These are phyloP conservation scores for Lampropteryx suffumata DNA, from an alignment of 2,888 invertebrate genomes.

Conservation along the genomic window DNA sequence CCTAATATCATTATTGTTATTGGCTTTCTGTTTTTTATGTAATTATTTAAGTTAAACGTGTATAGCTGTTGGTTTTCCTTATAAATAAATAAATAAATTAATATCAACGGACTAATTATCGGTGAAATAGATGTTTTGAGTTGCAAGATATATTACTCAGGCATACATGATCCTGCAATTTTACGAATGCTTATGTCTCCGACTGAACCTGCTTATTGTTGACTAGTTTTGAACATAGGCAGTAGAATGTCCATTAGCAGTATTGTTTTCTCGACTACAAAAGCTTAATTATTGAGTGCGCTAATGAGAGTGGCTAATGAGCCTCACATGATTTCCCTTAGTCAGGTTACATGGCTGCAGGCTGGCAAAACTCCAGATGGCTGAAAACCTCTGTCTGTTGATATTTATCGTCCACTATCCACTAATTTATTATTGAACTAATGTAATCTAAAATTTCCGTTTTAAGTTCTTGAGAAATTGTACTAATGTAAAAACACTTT, in stretches of 20 bases:
- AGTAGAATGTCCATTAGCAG: not conserved
- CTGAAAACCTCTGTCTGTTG: not conserved
- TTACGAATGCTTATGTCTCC: not conserved
- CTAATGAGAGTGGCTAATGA: constrained; percentile 12
- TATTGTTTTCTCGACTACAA: not conserved
- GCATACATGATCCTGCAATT: constrained; percentile 27
- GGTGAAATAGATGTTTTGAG: constrained; percentile 16
- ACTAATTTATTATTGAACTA: constrained; percentile 5
- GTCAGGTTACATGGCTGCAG: not conserved
- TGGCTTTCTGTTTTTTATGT: no score
- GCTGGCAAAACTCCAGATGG: constrained; percentile 13
- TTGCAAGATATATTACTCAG: constrained; percentile 30
- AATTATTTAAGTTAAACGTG: no score
- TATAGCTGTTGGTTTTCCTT: no score
- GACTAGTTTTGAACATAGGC: no score
- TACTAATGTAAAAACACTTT: constrained; percentile 4
- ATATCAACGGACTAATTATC: not conserved
- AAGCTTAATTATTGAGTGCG: constrained; percentile 4
- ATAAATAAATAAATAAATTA: no score
- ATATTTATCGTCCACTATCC: not conserved
- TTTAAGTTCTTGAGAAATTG: not conserved
- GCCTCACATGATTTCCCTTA: not conserved
- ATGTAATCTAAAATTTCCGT: constrained; percentile 12
- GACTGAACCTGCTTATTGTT: no score
- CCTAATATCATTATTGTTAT: no score